A percentile compares a stretch with the other conserved stretches of the same genome.
phyloP scores from a whole-genome alignment of 2,888 invertebrate species.

The Hirtodrosophila confusa region DNA sequence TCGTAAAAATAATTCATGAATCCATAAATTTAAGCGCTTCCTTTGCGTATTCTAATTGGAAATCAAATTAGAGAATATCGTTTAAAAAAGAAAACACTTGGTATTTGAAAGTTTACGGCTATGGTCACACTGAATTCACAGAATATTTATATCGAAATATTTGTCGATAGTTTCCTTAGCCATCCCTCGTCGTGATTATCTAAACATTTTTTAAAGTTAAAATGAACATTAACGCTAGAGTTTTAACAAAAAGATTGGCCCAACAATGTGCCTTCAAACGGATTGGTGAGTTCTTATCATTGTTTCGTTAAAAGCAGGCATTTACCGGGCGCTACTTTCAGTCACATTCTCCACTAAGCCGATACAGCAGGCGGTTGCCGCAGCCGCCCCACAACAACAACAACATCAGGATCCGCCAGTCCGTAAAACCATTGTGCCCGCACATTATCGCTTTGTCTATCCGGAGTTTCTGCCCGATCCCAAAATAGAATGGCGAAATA shows the following conservation, averaged over 20 bases:
- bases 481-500: constrained; percentile 90
- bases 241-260: constrained; percentile 42
- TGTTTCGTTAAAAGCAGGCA: neutral
- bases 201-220: constrained; percentile 55
- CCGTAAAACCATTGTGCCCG: constrained; percentile 77
- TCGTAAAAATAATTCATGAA: no score
- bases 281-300: constrained; percentile 53
- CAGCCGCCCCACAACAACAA: constrained; percentile 28
- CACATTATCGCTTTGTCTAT: constrained; percentile 89
- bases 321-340: constrained; percentile 18
- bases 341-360: constrained; percentile 73
- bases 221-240: constrained; percentile 62
- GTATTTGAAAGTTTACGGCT: neutral
- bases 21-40: no score
- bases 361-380: constrained; percentile 45
- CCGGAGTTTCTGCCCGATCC: constrained; percentile 97
- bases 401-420: constrained; percentile 14
- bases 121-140: constrained; percentile 1
- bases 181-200: constrained; percentile 57
- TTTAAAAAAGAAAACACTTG: no score
- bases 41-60: no score
- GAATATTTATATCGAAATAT: constrained; percentile 1
- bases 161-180: neutral
- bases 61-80: no score
- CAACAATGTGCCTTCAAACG: constrained; percentile 55